Conservation (phyloP, 1,140 invertebrate genomes). For the Cyclina sinensis region DNA sequence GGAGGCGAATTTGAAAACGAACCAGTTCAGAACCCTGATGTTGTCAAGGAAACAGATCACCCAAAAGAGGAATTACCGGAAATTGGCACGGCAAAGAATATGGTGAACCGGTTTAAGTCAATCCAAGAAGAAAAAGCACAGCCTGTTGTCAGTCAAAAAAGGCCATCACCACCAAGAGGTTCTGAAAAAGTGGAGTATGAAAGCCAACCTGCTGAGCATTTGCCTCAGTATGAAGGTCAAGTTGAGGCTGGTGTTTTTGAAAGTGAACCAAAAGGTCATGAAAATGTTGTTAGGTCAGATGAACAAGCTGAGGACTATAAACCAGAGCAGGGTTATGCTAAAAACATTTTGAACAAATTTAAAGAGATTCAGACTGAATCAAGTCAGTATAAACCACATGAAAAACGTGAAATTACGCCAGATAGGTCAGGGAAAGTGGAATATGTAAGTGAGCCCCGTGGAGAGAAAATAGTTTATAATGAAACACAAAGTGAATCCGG, state of each 20-base stretch:
- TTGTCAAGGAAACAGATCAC: constrained; percentile 76
- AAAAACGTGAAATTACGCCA: constrained; percentile 79
- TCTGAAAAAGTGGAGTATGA: constrained; percentile 79
- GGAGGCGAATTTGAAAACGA: constrained; percentile 83
- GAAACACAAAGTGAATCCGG: constrained; percentile 74
- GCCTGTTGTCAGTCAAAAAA: constrained; percentile 67
- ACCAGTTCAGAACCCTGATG: constrained; percentile 75
- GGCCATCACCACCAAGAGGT: constrained; percentile 73
- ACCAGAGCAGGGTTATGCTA: constrained; percentile 81
- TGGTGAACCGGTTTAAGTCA: constrained; percentile 75
- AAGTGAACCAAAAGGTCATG: constrained; percentile 75
- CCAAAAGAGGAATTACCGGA: constrained; percentile 78
- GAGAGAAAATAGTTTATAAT: constrained; percentile 68
- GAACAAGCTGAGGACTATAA: constrained; percentile 74
- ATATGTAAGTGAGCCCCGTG: constrained; percentile 78
- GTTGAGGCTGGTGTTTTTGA: constrained; percentile 82
- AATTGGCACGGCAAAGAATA: constrained; percentile 78
- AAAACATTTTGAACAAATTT: constrained; percentile 81
- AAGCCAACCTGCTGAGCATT: constrained; percentile 75
- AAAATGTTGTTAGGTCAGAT: constrained; percentile 78
- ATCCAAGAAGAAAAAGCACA: constrained; percentile 71
- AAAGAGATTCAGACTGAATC: constrained; percentile 75
- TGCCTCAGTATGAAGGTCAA: constrained; percentile 78
- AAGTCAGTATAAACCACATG: constrained; percentile 67
- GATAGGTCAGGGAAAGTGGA: constrained; percentile 75